A percentile compares a stretch with the other conserved stretches of the same genome.
Conservation (phyloP, 2,113 vertebrate genomes). For the Barnardius zonarius region DNA sequence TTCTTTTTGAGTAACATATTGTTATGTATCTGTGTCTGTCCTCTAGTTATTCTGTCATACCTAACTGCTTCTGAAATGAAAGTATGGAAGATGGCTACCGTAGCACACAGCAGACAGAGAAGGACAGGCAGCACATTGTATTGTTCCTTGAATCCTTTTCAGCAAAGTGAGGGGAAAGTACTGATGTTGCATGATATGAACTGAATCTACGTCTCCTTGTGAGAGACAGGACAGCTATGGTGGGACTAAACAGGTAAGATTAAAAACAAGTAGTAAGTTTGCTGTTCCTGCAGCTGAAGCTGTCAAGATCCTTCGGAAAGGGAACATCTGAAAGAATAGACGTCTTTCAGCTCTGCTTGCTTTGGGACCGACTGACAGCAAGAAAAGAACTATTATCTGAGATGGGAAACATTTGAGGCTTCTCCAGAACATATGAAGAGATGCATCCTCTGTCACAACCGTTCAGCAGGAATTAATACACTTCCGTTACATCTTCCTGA, state of each 20-base stretch:
- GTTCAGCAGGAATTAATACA: neutral
- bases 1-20: neutral
- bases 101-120: neutral
- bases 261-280: neutral
- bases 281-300: neutral
- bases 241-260: neutral
- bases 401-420: neutral
- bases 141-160: neutral
- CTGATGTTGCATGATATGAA: neutral
- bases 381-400: neutral
- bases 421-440: neutral
- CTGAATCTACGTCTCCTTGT: neutral
- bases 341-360: conserved; percentile 28
- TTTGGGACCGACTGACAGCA: conserved; percentile 24
- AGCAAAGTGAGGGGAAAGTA: neutral
- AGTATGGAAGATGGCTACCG: neutral
- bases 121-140: neutral
- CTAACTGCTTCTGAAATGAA: neutral
- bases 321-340: neutral
- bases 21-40: neutral
- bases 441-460: neutral
- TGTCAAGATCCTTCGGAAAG: conserved; percentile 10
- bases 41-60: neutral
- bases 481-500: neutral
- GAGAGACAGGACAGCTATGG: neutral